Percentiles rank a stretch among this genome's conserved stretches.
These are phyloP conservation scores for Cybosia mesomella DNA, from an alignment of 2,888 invertebrate species.

Conservation along the genomic window DNA sequence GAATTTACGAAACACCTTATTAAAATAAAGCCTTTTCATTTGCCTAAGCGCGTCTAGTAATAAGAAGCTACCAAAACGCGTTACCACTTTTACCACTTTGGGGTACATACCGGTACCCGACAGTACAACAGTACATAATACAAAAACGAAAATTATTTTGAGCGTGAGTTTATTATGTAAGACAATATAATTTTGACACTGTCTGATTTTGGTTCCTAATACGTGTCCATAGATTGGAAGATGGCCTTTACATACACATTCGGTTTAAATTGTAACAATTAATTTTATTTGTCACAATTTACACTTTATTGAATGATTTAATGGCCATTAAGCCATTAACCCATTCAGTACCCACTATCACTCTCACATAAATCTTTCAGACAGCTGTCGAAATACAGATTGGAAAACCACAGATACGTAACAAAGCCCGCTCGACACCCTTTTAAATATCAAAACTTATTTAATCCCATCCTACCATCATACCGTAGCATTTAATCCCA, in stretches of 20 bases:
- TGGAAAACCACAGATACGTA: background rate
- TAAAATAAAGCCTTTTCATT: no score
- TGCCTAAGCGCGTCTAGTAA: no score
- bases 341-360: background rate
- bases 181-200: no score
- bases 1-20: no score
- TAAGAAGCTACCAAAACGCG: no score
- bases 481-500: background rate
- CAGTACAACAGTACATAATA: no score
- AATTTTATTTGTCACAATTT: background rate
- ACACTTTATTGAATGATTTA: no score
- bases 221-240: no score
- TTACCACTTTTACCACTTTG: no score
- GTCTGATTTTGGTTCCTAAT: no score
- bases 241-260: background rate
- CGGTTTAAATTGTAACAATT: background rate
- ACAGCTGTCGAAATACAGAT: background rate
- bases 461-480: slow-evolving; percentile 1
- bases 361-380: background rate
- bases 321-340: background rate
- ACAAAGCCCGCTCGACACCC: background rate
- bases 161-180: background rate
- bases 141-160: no score
- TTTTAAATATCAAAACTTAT: slow-evolving; percentile 1
- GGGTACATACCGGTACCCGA: no score